Percentiles rank a stretch among this genome's conserved stretches.
Evolutionary conservation across 2,888 invertebrate genomes (phyloP).

Genomic region (Sarcophaga subvicina): DNA sequence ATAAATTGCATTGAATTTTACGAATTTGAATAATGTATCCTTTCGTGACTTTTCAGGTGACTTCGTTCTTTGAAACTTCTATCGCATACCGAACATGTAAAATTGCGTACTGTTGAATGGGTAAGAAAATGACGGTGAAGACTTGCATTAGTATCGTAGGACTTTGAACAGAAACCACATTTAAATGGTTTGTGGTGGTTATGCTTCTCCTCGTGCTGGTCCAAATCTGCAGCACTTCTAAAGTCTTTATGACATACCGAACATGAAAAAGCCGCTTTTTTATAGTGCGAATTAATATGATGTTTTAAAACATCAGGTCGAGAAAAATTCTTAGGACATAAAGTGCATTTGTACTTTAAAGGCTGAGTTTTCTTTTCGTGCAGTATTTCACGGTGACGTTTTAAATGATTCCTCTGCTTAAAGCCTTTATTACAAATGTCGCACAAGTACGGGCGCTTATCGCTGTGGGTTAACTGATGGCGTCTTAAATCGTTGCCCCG

Average conservation of each 20-base stretch:
- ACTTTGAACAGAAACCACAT: conserved; percentile 41
- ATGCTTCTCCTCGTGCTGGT: conserved; percentile 36
- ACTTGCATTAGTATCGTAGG: conserved; percentile 1
- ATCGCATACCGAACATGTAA: conserved; percentile 28
- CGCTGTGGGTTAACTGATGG: conserved; percentile 39
- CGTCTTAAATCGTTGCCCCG: conserved; percentile 38
- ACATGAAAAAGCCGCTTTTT: conserved; percentile 13
- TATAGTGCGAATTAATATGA: conserved; percentile 23
- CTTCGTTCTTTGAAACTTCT: conserved; percentile 26
- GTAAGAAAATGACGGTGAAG: conserved; percentile 27
- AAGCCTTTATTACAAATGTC: conserved; percentile 60
- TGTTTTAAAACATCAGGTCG: conserved; percentile 1
- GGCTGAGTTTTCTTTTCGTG: not conserved
- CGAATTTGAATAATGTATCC: not conserved
- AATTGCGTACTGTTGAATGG: conserved; percentile 6
- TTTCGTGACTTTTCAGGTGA: conserved; percentile 15
- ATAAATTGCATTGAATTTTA: not conserved
- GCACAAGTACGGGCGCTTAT: conserved; percentile 63
- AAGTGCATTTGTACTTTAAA: conserved; percentile 12
- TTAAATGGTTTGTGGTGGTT: conserved; percentile 38
- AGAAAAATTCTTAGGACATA: conserved; percentile 24
- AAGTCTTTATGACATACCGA: conserved; percentile 35
- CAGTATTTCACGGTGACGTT: conserved; percentile 53
- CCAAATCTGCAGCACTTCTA: conserved; percentile 30
- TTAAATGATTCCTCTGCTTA: conserved; percentile 64